phyloP scores from a whole-genome alignment of 2,888 invertebrate genomes.

The Heliconius ethilla region DNA sequence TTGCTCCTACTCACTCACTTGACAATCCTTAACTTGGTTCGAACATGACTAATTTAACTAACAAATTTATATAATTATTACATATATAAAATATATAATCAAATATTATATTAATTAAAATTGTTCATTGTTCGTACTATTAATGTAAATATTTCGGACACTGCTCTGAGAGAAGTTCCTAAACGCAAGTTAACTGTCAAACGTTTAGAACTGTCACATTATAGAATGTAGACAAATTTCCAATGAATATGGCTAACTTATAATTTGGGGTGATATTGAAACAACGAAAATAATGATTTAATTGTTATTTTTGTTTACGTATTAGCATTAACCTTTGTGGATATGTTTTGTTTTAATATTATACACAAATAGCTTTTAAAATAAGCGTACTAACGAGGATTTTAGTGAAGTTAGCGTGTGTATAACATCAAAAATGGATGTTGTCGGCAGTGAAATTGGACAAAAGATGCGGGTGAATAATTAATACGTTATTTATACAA shows the following conservation, averaged over 20 bases:
- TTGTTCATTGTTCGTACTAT: no score
- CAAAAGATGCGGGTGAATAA: conserved; percentile 92
- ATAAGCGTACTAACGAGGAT: neutral
- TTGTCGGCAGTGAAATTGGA: conserved; percentile 91
- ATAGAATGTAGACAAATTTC: conserved; percentile 5
- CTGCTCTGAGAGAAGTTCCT: neutral
- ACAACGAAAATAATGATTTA: conserved; percentile 8
- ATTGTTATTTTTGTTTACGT: neutral
- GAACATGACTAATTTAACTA: no score
- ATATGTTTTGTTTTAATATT: neutral
- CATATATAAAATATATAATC: no score
- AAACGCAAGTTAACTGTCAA: conserved; percentile 5
- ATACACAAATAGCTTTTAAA: neutral
- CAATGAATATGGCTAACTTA: conserved; percentile 8
- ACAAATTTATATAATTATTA: no score
- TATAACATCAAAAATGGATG: conserved; percentile 83
- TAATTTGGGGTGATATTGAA: neutral
- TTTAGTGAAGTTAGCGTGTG: conserved; percentile 30
- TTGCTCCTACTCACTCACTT: no score
- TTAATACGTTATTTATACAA: conserved; percentile 6
- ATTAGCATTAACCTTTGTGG: neutral
- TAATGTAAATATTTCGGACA: neutral
- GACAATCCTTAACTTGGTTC: no score
- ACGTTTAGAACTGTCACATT: conserved; percentile 7
- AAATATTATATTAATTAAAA: no score